Percentiles rank a stretch among this genome's conserved stretches.
phyloP scores from a whole-genome alignment of 2,888 invertebrate species.

The Drymonia ruficornis region DNA sequence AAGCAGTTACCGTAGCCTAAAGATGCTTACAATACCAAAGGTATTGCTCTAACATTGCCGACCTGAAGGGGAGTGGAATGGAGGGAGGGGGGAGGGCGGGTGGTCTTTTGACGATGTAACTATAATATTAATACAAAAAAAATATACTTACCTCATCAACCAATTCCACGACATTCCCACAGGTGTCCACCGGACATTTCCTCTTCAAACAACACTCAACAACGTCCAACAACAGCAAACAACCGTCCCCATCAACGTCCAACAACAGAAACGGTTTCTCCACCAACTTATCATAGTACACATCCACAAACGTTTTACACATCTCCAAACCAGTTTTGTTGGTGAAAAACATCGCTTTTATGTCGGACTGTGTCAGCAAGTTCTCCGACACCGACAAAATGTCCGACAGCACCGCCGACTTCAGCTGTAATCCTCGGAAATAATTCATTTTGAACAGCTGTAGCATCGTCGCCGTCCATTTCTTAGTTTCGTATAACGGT shows the following conservation, averaged over 20 bases:
- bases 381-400: background rate
- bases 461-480: background rate
- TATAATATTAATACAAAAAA: background rate
- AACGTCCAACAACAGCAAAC: constrained; percentile 43
- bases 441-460: background rate
- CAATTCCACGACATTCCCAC: constrained; percentile 40
- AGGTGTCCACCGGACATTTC: constrained; percentile 32
- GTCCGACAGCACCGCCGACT: background rate
- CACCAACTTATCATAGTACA: constrained; percentile 39
- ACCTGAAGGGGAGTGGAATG: too few species aligned
- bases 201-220: constrained; percentile 42
- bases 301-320: constrained; percentile 41
- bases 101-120: too few species aligned
- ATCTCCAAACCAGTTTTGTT: constrained; percentile 30
- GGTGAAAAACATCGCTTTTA: background rate
- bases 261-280: constrained; percentile 39
- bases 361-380: background rate
- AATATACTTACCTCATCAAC: constrained; percentile 50
- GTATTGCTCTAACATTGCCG: too few species aligned
- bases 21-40: too few species aligned
- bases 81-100: too few species aligned
- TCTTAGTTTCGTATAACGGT: background rate
- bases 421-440: background rate
- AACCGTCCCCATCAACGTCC: constrained; percentile 31
- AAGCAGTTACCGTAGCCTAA: too few species aligned